phyloP scores from a whole-genome alignment of 2,113 vertebrate genomes.

The Tympanuchus pallidicinctus region DNA sequence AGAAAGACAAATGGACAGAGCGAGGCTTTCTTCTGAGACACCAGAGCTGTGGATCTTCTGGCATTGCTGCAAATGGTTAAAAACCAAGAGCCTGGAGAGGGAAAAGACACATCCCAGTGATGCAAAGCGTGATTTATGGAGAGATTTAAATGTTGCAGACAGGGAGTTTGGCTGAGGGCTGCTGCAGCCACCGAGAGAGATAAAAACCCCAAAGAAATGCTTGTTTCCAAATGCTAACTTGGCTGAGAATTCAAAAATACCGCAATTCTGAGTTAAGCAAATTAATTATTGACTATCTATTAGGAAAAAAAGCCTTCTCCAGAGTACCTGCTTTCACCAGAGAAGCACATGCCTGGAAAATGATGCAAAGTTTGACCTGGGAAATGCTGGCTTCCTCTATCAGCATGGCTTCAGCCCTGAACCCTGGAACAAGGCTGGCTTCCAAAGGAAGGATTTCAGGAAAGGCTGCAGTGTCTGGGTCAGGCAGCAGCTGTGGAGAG shows the following conservation, averaged over 20 bases:
- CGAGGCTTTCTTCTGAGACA: neutral
- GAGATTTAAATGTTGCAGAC: conserved; percentile 1
- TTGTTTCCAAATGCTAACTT: neutral
- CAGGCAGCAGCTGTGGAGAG: neutral
- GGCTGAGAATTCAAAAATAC: neutral
- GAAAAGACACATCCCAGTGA: neutral
- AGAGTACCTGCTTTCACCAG: neutral
- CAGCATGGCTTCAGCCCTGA: neutral
- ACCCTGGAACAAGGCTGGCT: neutral
- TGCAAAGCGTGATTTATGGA: neutral
- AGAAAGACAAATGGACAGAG: neutral
- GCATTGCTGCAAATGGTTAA: neutral
- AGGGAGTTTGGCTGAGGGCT: neutral
- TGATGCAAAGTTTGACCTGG: neutral
- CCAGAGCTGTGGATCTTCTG: neutral
- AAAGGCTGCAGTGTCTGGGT: no score
- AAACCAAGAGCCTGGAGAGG: neutral
- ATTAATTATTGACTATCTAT: neutral
- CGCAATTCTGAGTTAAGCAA: neutral
- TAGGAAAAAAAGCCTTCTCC: neutral
- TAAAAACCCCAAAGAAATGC: neutral
- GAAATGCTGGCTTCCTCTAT: neutral
- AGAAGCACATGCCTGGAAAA: neutral
- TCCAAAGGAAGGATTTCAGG: neutral
- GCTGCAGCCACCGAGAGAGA: neutral